A percentile compares a stretch with the other conserved stretches of the same genome.
Conservation (phyloP, 1,140 invertebrate species). For the Rhagoletis pomonella region DNA sequence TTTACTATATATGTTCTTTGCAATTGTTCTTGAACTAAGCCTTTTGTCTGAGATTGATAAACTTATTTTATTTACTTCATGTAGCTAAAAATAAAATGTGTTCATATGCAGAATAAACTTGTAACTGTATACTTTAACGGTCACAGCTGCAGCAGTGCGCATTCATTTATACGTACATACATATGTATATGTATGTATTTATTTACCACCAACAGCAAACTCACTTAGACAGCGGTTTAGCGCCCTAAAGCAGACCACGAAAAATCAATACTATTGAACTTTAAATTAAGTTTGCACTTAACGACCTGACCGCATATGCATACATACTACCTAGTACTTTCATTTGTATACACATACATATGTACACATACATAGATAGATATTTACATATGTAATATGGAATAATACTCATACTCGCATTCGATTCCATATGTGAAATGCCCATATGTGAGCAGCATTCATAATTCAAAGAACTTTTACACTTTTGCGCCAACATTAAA, state of each 20-base stretch:
- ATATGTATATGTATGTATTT: too few species aligned
- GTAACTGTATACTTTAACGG: too few species aligned
- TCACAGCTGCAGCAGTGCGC: neutral
- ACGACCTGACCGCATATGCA: slow-evolving; percentile 5
- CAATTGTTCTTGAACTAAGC: too few species aligned
- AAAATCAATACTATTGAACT: slow-evolving; percentile 53
- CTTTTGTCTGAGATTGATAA: too few species aligned
- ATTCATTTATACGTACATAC: neutral
- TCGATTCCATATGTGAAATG: neutral
- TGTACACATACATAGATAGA: too few species aligned
- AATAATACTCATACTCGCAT: neutral
- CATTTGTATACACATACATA: neutral
- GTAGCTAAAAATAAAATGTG: too few species aligned
- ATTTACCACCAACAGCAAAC: neutral
- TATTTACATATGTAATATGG: too few species aligned
- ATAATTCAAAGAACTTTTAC: slow-evolving; percentile 39
- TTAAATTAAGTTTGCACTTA: slow-evolving; percentile 45
- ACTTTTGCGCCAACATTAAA: slow-evolving; percentile 42
- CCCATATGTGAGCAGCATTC: neutral
- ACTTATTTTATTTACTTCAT: neutral
- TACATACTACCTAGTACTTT: too few species aligned
- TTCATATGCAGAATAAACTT: too few species aligned
- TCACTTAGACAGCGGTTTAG: neutral
- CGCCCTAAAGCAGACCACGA: neutral
- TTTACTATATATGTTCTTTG: too few species aligned